A percentile compares a stretch with the other conserved stretches of the same genome.
These are phyloP conservation scores for Argyresthia goedartella DNA, from an alignment of 2,888 invertebrate species.

Conservation along the genomic window DNA sequence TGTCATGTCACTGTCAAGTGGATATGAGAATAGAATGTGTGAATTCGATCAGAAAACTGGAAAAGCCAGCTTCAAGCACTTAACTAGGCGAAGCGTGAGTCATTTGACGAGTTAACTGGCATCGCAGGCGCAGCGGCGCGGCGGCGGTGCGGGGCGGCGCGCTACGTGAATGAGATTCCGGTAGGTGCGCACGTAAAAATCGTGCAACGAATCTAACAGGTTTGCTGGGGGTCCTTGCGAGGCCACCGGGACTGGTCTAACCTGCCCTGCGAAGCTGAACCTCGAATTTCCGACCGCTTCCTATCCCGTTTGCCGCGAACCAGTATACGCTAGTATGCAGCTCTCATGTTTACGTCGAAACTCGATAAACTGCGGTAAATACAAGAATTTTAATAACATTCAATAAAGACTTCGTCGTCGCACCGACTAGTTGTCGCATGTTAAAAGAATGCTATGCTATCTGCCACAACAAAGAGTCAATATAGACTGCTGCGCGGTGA, in stretches of 20 bases:
- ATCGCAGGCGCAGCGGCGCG: conserved; percentile 24
- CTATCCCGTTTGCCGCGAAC: conserved; percentile 43
- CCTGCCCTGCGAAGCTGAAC: conserved; percentile 65
- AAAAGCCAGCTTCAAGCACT: conserved; percentile 66
- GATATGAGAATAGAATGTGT: conserved; percentile 45
- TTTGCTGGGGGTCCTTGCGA: conserved; percentile 68
- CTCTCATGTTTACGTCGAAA: background rate
- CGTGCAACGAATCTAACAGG: conserved; percentile 72
- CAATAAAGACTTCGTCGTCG: too few relatives aligned
- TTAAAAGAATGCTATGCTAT: background rate
- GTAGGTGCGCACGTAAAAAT: conserved; percentile 71
- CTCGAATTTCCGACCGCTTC: conserved; percentile 62
- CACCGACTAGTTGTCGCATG: too few relatives aligned
- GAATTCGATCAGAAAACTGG: conserved; percentile 65
- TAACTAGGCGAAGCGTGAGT: conserved; percentile 63
- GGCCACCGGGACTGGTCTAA: conserved; percentile 70
- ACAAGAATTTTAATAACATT: too few relatives aligned
- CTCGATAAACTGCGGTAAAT: background rate
- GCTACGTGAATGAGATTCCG: conserved; percentile 67
- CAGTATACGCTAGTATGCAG: conserved; percentile 10
- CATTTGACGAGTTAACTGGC: conserved; percentile 68
- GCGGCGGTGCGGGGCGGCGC: conserved; percentile 42
- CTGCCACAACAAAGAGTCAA: conserved; percentile 16
- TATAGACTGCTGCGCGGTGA: conserved; percentile 9
- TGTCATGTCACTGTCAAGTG: conserved; percentile 10